phyloP scores from a whole-genome alignment of 2,797 vertebrate genomes.

The Anisognathus igniventris region DNA sequence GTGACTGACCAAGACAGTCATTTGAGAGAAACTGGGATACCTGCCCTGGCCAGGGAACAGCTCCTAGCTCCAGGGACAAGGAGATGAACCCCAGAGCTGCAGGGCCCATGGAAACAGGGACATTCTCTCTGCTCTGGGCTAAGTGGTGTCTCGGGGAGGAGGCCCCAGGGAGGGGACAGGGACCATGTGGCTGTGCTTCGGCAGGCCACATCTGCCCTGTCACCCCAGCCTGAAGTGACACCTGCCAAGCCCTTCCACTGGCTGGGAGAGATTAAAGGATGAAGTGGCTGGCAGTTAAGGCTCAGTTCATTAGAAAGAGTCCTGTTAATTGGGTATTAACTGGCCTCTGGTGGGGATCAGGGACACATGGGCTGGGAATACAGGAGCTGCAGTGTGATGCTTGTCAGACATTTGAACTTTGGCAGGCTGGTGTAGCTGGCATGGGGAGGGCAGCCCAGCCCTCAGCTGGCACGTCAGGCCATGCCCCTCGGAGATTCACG shows the following conservation, averaged over 20 bases:
- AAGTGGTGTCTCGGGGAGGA: background rate
- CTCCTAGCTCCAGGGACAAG: background rate
- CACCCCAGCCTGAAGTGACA: slow-evolving; percentile 24
- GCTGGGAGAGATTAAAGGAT: slow-evolving; percentile 46
- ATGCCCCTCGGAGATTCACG: slow-evolving; percentile 25
- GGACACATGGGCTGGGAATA: slow-evolving; percentile 66
- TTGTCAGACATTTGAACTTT: slow-evolving; percentile 64
- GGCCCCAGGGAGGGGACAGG: background rate
- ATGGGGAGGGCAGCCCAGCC: slow-evolving; percentile 47
- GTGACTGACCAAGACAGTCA: background rate
- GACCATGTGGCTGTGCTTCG: background rate
- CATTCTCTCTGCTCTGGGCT: background rate
- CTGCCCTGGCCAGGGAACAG: background rate
- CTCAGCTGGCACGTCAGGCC: slow-evolving; percentile 54
- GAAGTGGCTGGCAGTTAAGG: slow-evolving; percentile 5
- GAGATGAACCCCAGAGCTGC: background rate
- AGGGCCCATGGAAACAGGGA: background rate
- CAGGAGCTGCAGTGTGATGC: slow-evolving; percentile 36
- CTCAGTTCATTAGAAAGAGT: slow-evolving; percentile 54
- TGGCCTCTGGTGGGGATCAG: slow-evolving; percentile 52
- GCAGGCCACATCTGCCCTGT: background rate
- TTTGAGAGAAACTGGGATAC: background rate
- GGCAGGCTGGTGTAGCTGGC: slow-evolving; percentile 52
- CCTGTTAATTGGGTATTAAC: slow-evolving; percentile 65
- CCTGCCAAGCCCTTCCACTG: slow-evolving; percentile 40